These are phyloP conservation scores for Sus cebifrons DNA, from an alignment of 2,797 vertebrate genomes.

Conservation along the genomic window DNA sequence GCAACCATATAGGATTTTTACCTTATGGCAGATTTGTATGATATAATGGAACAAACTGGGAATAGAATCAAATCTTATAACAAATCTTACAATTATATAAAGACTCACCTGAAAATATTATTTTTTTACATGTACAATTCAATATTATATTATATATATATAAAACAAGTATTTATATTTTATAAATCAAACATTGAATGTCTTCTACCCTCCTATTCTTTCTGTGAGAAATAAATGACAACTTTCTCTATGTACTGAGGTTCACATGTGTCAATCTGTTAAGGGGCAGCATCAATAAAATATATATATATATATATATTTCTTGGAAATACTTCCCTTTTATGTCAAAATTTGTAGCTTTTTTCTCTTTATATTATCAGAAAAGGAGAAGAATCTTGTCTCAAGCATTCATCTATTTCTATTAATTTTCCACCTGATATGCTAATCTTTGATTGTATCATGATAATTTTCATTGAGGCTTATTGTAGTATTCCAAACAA, in stretches of 20 bases:
- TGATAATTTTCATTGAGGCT: not conserved
- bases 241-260: slow-evolving; percentile 30
- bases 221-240: slow-evolving; percentile 21
- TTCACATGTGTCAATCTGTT: not conserved
- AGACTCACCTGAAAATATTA: slow-evolving; percentile 65
- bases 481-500: not conserved
- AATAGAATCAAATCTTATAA: slow-evolving; percentile 62
- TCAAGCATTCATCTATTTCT: not conserved
- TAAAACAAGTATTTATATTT: slow-evolving; percentile 55
- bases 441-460: slow-evolving; percentile 40
- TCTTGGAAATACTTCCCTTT: slow-evolving; percentile 44
- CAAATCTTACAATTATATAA: slow-evolving; percentile 64
- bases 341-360: not conserved
- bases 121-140: slow-evolving; percentile 27
- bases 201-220: slow-evolving; percentile 35
- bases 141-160: slow-evolving; percentile 50
- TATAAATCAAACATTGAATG: slow-evolving; percentile 50
- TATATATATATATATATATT: not conserved
- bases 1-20: slow-evolving; percentile 69
- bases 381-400: slow-evolving; percentile 40
- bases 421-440: slow-evolving; percentile 37
- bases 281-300: not conserved
- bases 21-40: slow-evolving; percentile 61
- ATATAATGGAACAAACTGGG: slow-evolving; percentile 31
- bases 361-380: slow-evolving; percentile 60